phyloP scores from a whole-genome alignment of 1,140 invertebrate genomes.

The Panulirus ornatus region DNA sequence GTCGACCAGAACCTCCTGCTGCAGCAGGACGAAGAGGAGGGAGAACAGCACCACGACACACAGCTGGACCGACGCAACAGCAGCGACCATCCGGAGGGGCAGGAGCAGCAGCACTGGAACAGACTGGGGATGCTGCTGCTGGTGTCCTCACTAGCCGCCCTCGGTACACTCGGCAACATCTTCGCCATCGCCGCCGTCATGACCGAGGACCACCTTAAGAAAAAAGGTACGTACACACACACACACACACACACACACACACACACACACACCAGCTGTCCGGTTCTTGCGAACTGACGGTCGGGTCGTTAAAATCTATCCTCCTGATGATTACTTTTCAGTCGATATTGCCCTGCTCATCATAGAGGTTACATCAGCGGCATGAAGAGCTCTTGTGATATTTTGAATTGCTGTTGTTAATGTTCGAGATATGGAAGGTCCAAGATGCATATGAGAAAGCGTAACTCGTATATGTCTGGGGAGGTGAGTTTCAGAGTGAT shows the following conservation, averaged over 20 bases:
- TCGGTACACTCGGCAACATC: conserved; percentile 86
- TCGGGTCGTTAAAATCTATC: too few species aligned
- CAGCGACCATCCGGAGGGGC: conserved; percentile 19
- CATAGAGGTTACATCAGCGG: too few species aligned
- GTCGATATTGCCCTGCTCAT: too few species aligned
- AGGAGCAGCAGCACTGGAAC: conserved; percentile 81
- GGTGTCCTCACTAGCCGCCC: conserved; percentile 82
- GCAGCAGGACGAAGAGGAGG: conserved; percentile 36
- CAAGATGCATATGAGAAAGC: too few species aligned
- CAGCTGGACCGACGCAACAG: conserved; percentile 23
- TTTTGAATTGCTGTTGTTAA: too few species aligned
- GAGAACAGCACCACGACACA: conserved; percentile 36
- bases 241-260: conserved; percentile 26
- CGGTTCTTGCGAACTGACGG: neutral
- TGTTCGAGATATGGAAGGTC: too few species aligned
- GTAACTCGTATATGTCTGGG: too few species aligned
- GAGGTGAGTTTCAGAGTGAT: too few species aligned
- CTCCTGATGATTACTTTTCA: too few species aligned
- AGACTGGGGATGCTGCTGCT: conserved; percentile 84
- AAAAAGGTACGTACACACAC: conserved; percentile 81
- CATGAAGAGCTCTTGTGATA: too few species aligned
- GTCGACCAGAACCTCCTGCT: conserved; percentile 25
- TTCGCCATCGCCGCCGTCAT: conserved; percentile 88
- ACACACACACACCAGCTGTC: conserved; percentile 2
- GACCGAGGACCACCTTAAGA: conserved; percentile 85